Evolutionary conservation across 1,140 invertebrate species (phyloP).

Genomic region (Scaptomyza pallida): DNA sequence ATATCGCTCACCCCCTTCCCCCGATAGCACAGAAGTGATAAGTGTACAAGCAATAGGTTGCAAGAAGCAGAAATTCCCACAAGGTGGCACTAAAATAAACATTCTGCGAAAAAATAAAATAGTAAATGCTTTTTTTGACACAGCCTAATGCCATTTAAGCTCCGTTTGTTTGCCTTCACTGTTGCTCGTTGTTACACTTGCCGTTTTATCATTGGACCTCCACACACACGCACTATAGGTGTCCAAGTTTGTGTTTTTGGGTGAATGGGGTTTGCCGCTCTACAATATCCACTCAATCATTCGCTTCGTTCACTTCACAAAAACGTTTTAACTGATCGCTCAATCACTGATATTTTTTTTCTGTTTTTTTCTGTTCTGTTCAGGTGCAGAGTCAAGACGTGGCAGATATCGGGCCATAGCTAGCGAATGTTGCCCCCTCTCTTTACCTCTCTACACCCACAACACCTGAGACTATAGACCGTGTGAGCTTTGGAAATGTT

Average conservation of each 20-base stretch:
- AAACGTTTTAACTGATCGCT: conserved; percentile 78
- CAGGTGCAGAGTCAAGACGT: conserved; percentile 24
- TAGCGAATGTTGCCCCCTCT: background rate
- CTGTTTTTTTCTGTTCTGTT: background rate
- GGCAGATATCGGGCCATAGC: conserved; percentile 30
- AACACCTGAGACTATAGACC: background rate
- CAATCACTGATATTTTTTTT: conserved; percentile 70
- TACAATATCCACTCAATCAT: conserved; percentile 76
- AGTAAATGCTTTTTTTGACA: conserved; percentile 78
- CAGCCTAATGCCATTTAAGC: conserved; percentile 70
- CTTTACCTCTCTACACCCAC: background rate
- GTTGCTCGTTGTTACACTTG: conserved; percentile 22
- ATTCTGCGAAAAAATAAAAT: conserved; percentile 27
- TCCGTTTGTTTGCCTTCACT: conserved; percentile 26
- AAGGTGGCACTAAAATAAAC: conserved; percentile 30
- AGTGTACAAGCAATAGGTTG: conserved; percentile 26
- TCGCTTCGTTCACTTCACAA: conserved; percentile 56
- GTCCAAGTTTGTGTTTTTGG: conserved; percentile 1
- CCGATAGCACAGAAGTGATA: too few relatives aligned
- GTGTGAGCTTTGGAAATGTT: conserved; percentile 10
- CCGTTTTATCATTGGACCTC: conserved; percentile 40
- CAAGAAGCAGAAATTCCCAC: conserved; percentile 40
- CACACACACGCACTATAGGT: background rate
- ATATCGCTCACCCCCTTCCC: conserved; percentile 26
- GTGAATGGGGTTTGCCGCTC: conserved; percentile 48